Evolutionary conservation across 2,797 vertebrate genomes (phyloP), one percentile per base, ranked within the genome.

Genomic region (Micrastur ruficollis): DNA sequence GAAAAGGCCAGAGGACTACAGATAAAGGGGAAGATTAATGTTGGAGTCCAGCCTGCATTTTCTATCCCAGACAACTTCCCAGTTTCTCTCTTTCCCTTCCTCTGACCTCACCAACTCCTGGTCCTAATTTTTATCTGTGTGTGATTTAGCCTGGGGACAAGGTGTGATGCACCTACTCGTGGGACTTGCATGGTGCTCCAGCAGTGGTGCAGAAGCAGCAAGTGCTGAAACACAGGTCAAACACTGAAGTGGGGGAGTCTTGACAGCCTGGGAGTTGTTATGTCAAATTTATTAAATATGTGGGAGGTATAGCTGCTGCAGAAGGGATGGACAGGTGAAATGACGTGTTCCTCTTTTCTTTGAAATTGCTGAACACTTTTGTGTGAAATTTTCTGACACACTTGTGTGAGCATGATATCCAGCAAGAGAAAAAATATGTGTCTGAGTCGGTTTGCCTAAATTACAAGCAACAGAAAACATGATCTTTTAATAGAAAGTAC

Each of bases 71-170:
- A 0, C 40, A 65, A 5, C 14, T 84, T 92, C n/a, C 4, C 10
- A 20, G 4, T 52, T 74, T 59, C 19, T 56, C 6, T 31, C 29
- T 14, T n/a, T 82, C 26, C 8, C 7, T 55, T 8, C 5, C 18
- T 52, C 32, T 86, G 34, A 79, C 16, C 15, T 76, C 21, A 9
- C 1, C 8, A 53, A 0, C 2, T 61, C 22, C 15, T 1, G 0
- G 12, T 56, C 13, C 26, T 38, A 14, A 21, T 65, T 62, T 72
- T 4, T 62, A 12, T 65, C 22, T 62, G 6, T 19, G 18, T 6
- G 1, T 34, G 32, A 18, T 53, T 42, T 81, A 14, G 8, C 15
- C 9, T n/a, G 32, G 16, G 17, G 11, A 49, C 32, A 72, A 36
- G 32, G 17, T n/a, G 12, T 23, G 10, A 42, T 32, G 5, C 2